A percentile compares a stretch with the other conserved stretches of the same genome.
Conservation (phyloP, 2,113 vertebrate species). For the Onychostruthus taczanowskii region DNA sequence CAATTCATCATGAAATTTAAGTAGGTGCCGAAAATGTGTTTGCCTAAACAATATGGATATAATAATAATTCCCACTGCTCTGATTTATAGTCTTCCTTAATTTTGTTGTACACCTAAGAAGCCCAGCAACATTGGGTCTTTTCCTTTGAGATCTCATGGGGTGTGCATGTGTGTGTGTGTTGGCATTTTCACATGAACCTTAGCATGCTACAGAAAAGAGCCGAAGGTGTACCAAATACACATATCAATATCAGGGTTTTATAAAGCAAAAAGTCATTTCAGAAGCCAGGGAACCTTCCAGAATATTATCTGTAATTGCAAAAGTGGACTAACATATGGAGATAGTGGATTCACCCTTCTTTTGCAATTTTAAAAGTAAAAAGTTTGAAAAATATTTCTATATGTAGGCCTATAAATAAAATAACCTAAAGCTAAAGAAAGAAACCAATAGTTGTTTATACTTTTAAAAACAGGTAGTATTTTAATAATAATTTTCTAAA, state of each 20-base stretch:
- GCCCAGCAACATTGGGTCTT: neutral
- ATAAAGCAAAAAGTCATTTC: neutral
- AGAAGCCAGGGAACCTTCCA: neutral
- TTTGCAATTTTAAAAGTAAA: neutral
- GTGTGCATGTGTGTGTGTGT: rapidly evolving
- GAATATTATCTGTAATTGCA: neutral
- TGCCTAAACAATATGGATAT: neutral
- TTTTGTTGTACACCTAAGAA: neutral
- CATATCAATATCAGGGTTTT: neutral
- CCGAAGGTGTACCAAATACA: neutral
- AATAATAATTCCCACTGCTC: neutral
- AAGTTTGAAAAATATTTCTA: neutral
- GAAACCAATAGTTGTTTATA: neutral
- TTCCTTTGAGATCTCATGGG: neutral
- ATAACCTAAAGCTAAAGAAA: neutral
- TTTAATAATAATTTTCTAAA: neutral
- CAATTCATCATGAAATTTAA: neutral
- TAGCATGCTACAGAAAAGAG: neutral
- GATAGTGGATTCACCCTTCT: neutral
- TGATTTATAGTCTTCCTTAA: neutral
- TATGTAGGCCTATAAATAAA: neutral
- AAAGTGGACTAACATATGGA: neutral
- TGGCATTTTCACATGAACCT: neutral
- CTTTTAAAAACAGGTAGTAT: neutral
- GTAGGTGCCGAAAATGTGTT: neutral